phyloP scores from a whole-genome alignment of 2,113 vertebrate species.

The human region GRCh38 chr1:216237501-216238000 shows the following conservation, averaged over 20 bases:
- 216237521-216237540: background rate
- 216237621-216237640: background rate
- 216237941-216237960: background rate
- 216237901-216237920: background rate
- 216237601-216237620: background rate
- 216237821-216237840: background rate
- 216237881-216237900: background rate
- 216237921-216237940: background rate
- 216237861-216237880: background rate
- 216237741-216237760: background rate
- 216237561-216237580: background rate
- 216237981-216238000: background rate
- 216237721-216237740: background rate
- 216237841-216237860: background rate
- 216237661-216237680: background rate
- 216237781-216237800: background rate
- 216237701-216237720: background rate
- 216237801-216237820: background rate
- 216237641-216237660: background rate
- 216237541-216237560: background rate
- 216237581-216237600: background rate
- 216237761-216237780: background rate
- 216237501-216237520: no score
- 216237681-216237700: background rate
- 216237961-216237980: background rate